Evolutionary conservation across 2,888 invertebrate species (phyloP), one percentile per base, ranked within the genome.

Genomic region (Phorcus lineatus): DNA sequence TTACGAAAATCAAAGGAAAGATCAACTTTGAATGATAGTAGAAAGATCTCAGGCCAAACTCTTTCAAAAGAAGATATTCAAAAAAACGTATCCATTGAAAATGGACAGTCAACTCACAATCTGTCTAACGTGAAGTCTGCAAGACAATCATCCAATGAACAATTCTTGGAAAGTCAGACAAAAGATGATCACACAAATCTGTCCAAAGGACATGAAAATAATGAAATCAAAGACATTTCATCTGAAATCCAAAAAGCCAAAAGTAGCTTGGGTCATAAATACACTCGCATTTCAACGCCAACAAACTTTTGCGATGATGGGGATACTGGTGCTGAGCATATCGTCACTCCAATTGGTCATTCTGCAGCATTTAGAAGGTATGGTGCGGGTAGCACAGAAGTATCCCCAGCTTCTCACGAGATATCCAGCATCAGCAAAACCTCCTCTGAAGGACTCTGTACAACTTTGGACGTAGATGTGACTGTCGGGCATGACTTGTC

Each of bases 391-490:
- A 55, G 22, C 55, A 53, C 36, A 6, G 80, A 74, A 7, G 16
- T 57, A 13, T 76, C 77, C 1, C 77, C 80, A 11, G 70, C 28
- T 13, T 53, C 19, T 19, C 84, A 83, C 19, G 85, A 86, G 22
- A 74, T 86, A 17, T 86, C 85, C 55, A 84, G 85, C 76, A 86
- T 86, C 19, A 86, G 85, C 24, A 80, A 81, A 19, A 79, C 82
- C 22, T 86, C 85, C 1, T 79, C 85, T 2, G 85, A 86, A 36
- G 83, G 84, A 11, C 81, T 86, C 13, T 77, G 84, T 17, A 83
- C 80, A 4, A 82, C 82, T 13, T 66, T 86, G 16, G 85, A 85
- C 22, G 80, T 80, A 24, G 85, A 83, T 16, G 77, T 78, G 19
- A 81, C 85, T 13, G 54, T 85, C 7, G 16, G 47, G 0, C 55